Evolutionary conservation across 2,888 invertebrate species (phyloP).

Genomic region (Syrphus vitripennis): DNA sequence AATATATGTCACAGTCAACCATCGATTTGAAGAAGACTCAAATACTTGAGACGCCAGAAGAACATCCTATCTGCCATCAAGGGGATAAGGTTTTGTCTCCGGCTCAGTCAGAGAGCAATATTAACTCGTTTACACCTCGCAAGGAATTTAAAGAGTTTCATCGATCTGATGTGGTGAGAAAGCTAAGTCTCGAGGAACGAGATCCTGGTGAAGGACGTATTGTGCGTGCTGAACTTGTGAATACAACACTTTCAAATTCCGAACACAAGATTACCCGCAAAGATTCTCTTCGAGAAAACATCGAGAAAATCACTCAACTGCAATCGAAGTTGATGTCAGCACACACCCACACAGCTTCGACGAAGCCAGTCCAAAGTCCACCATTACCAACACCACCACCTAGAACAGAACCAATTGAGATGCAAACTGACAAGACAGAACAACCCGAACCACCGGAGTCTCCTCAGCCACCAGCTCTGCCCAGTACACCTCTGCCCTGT

Average conservation of each 20-base stretch:
- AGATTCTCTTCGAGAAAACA: slow-evolving; percentile 80
- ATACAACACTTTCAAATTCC: slow-evolving; percentile 76
- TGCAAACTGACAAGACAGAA: slow-evolving; percentile 45
- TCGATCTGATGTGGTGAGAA: slow-evolving; percentile 72
- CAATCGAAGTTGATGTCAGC: slow-evolving; percentile 81
- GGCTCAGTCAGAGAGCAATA: slow-evolving; percentile 79
- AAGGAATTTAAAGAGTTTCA: slow-evolving; percentile 72
- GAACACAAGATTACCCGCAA: slow-evolving; percentile 77
- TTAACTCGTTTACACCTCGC: slow-evolving; percentile 67
- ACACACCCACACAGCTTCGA: slow-evolving; percentile 74
- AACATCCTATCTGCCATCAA: slow-evolving; percentile 58
- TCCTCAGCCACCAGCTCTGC: slow-evolving; percentile 56
- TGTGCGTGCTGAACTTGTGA: slow-evolving; percentile 79
- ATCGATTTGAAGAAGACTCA: slow-evolving; percentile 80
- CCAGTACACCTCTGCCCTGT: slow-evolving; percentile 65
- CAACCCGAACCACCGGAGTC: slow-evolving; percentile 36
- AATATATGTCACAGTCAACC: slow-evolving; percentile 79
- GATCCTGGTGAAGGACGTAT: slow-evolving; percentile 75
- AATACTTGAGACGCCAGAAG: slow-evolving; percentile 79
- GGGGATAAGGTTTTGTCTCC: slow-evolving; percentile 76
- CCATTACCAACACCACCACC: slow-evolving; percentile 10
- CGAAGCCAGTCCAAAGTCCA: slow-evolving; percentile 49
- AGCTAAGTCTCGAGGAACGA: slow-evolving; percentile 73
- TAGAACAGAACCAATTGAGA: slow-evolving; percentile 59
- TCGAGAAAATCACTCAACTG: slow-evolving; percentile 80